Evolutionary conservation across 2,888 invertebrate species (phyloP), one percentile per base, ranked within the genome.

Genomic region (Ligdia adustata): DNA sequence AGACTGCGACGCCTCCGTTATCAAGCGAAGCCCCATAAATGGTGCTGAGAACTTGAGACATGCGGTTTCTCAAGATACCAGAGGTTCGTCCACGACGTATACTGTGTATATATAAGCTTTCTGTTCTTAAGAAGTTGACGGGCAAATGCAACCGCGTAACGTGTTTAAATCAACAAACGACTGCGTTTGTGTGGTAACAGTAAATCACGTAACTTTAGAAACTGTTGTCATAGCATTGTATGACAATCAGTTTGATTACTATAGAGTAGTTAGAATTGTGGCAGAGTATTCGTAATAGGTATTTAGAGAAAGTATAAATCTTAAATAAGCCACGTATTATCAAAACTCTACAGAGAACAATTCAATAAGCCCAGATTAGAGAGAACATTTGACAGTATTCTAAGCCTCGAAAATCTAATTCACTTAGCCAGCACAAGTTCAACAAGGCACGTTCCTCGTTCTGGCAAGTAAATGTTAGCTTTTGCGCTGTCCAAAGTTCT

Each of bases 11-110:
- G 55, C 34, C 32, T 52, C 67, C 66, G 69, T 69, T 67, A 71
- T 62, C 62, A 56, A 27, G 34, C 31, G 51, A 42, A 45, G 41
- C 31, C 31, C 64, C 68, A 52, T 70, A 67, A 61, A 72, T 54
- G 68, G 74, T 65, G 57, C 12, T 37, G 26, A 7, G 22, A 2
- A 22, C 22, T 22, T 22, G 22, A 32, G 62, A 62, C 49, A 51
- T 70, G 72, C 64, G 55, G 70, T 74, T 75, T 75, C 71, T 68
- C 66, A 62, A 66, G 69, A 74, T 75, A 64, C 60, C 59, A 22
- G 22, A 64, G 58, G 57, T 66, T 67, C 66, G 69, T 67, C 65
- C 65, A 62, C 54, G 27, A 52, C 18, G 12, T 22, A 32, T 14
- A 62, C 57, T 60, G 57, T 68, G 61, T 64, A 65, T 74, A 70